A percentile compares a stretch with the other conserved stretches of the same genome.
These are phyloP conservation scores for Perccottus glenii DNA, from an alignment of 2,113 vertebrate genomes.

Conservation along the genomic window DNA sequence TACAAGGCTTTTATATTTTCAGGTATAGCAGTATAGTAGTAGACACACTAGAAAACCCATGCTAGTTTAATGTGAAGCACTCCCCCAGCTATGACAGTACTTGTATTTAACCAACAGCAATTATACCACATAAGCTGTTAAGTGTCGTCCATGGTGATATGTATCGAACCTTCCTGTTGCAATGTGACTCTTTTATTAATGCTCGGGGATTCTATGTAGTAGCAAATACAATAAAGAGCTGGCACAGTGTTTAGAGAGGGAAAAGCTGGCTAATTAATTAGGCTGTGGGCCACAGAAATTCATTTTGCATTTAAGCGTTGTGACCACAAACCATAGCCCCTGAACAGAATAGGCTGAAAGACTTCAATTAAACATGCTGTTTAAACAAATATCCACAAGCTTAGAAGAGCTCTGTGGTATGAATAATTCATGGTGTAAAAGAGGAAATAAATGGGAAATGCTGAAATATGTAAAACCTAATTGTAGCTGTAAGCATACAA, in stretches of 20 bases:
- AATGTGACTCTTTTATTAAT: conserved; percentile 60
- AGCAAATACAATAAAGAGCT: conserved; percentile 50
- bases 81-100: neutral
- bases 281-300: conserved; percentile 74
- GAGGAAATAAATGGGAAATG: conserved; percentile 69
- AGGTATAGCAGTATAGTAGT: neutral
- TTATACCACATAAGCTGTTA: neutral
- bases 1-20: neutral
- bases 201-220: conserved; percentile 33
- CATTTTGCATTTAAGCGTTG: conserved; percentile 67
- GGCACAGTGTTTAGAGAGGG: conserved; percentile 45
- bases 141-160: neutral
- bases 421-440: conserved; percentile 67
- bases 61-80: neutral
- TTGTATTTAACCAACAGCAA: neutral
- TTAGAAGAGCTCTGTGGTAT: conserved; percentile 53
- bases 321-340: conserved; percentile 73
- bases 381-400: conserved; percentile 79
- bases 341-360: conserved; percentile 69
- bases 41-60: neutral
- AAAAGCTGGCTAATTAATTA: conserved; percentile 73
- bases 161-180: conserved; percentile 17
- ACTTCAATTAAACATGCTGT: conserved; percentile 80
- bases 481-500: conserved; percentile 69
- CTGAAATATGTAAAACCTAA: conserved; percentile 68